Evolutionary conservation across 2,888 invertebrate species (phyloP), one percentile per base, ranked within the genome.

Genomic region (Pyralis farinalis): DNA sequence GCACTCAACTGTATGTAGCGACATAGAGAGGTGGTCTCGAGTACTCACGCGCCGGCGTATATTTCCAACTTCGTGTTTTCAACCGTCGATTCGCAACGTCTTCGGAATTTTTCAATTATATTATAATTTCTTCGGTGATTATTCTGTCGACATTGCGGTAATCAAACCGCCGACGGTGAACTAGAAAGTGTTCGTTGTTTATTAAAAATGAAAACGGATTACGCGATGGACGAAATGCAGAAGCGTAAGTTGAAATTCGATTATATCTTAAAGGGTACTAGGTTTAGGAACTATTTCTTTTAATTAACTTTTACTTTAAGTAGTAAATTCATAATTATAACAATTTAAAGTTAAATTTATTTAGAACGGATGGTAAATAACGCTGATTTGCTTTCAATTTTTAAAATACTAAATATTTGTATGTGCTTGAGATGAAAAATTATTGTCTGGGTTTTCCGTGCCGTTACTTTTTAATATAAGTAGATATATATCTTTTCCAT

Each of bases 181-280:
- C 52, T 71, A 69, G 16, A 16, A 16, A 16, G 16, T 16, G 16
- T 16, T 16, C 16, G 16, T 16, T 16, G 16, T 16, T 16, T 16
- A 16, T 4, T 16, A 58, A 74, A 71, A 63, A 88, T 88, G 88
- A 88, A 88, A 80, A 83, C 88, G 84, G 88, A 88, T 85, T 88
- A 88, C 77, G 85, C 87, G 49, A 78, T 88, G 85, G 88, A 88
- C 76, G 88, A 85, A 55, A 77, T 85, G 81, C 86, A 88, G 67
- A 88, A 87, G 76, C 81, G 88, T 88, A 77, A 88, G 87, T 86
- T 11, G 25, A 4, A 11, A 21, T 37, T 30, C 30, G 9, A 20
- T 21, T 9, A 16, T 16, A 16, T 16, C 4, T 16, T 16, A 16
- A 16, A n/a, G n/a, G n/a, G n/a, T n/a, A n/a, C n/a, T n/a, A n/a